Percentiles rank a stretch among this genome's conserved stretches.
These are phyloP conservation scores for Anthrax anthrax DNA, from an alignment of 2,888 invertebrate species.

Conservation along the genomic window DNA sequence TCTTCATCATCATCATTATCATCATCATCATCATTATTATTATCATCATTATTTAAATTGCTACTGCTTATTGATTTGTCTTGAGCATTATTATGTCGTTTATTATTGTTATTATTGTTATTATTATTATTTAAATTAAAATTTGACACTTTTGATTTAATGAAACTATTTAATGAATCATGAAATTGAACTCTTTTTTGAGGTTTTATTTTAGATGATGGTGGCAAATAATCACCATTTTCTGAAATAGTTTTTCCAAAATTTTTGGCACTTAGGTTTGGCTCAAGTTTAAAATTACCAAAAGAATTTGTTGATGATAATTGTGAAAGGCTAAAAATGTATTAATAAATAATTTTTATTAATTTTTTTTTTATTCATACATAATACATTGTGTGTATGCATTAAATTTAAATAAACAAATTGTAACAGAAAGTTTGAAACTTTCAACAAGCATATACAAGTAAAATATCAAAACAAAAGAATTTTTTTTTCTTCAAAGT, in stretches of 20 bases:
- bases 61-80: constrained; percentile 19
- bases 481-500: background rate
- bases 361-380: background rate
- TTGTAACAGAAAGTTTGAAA: no score
- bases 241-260: constrained; percentile 22
- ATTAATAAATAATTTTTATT: background rate
- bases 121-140: constrained; percentile 19
- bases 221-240: constrained; percentile 13
- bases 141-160: constrained; percentile 19
- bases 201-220: constrained; percentile 6
- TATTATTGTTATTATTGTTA: no score
- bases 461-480: no score
- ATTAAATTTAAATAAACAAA: no score
- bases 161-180: constrained; percentile 26
- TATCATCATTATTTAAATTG: background rate
- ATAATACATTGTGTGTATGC: no score
- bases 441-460: no score
- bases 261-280: constrained; percentile 31
- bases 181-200: constrained; percentile 31
- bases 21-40: constrained; percentile 11
- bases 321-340: constrained; percentile 23
- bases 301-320: constrained; percentile 30
- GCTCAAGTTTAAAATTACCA: constrained; percentile 31
- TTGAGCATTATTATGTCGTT: constrained; percentile 28
- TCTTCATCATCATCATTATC: constrained; percentile 12